Base-by-base conservation (phyloP, 2,888 invertebrate species). In the Coelinius sp. region DNA sequence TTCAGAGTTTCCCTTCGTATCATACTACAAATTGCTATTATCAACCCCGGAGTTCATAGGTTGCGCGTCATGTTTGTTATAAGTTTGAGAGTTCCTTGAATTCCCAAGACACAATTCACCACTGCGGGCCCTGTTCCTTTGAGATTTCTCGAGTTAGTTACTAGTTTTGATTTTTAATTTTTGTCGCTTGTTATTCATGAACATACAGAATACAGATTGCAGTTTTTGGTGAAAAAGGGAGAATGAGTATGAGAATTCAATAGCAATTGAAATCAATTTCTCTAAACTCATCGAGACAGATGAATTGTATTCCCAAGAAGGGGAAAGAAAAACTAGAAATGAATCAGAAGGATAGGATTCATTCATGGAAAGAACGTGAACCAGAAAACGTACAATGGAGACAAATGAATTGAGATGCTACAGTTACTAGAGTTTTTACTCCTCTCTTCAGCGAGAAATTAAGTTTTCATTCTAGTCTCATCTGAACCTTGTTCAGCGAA, bases 311-410 rank as follows among this genome's bases (percentile, higher is more conserved):
- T 17, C 14, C 17, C 14, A 6, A 1, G 5, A 12, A 17, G 17
- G 10, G 7, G 8, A 10, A 20, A 59, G 17, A 56, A 1, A 17
- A 5, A 7, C 24, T 25, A 6, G 31, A 59, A 17, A 31, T 31
- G 31, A 31, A 17, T 35, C 31, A 5, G 59, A 8, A 59, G 31
- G 31, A 59, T 59, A 59, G 35, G 35, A 59, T 59, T 59, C 31
- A 59, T 35, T 35, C 35, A 6, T 59, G 59, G 10, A 59, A 59
- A 59, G 59, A 59, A 22, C n/a, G 49, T 49, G 10, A 59, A 20
- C 14, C 10, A 17, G 31, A 35, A 17, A 59, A 17, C 6, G 31
- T 10, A 59, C 59, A 59, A 59, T 59, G 59, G 35, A 17, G 35
- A 25, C 14, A 59, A 59, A 59, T 59, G 31, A 17, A 59, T 59